phyloP scores from a whole-genome alignment of 2,797 vertebrate genomes.

The Halcyon chelicuti region DNA sequence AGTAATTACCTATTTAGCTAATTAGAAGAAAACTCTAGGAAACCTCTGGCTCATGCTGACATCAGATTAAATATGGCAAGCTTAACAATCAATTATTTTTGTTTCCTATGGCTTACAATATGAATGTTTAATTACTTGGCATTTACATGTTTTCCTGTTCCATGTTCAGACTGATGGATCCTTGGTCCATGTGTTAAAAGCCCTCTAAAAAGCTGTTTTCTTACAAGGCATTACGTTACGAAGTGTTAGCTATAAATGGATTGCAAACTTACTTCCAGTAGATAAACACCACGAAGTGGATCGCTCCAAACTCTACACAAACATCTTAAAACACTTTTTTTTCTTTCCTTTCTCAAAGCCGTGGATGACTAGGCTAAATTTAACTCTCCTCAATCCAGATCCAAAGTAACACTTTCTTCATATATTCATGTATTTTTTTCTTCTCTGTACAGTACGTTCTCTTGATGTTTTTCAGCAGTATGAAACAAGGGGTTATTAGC shows the following conservation, averaged over 20 bases:
- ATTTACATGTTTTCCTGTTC: neutral
- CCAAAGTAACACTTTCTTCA: neutral
- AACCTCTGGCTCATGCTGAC: neutral
- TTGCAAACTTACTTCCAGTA: neutral
- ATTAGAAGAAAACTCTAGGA: conserved; percentile 40
- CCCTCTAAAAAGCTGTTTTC: neutral
- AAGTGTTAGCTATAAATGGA: neutral
- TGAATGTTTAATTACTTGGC: conserved; percentile 1
- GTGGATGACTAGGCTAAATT: neutral
- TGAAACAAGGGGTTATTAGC: rapidly evolving
- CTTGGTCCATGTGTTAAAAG: neutral
- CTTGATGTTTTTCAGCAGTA: neutral
- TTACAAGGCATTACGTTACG: neutral
- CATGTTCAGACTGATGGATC: neutral
- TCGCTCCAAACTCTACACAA: neutral
- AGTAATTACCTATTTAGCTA: conserved; percentile 30
- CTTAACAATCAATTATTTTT: conserved; percentile 39
- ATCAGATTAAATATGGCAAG: conserved; percentile 4
- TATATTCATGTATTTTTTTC: too few species aligned
- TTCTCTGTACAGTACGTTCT: neutral
- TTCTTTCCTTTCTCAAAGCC: neutral
- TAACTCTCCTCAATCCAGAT: rapidly evolving
- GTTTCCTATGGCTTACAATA: conserved; percentile 3
- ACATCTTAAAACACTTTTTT: neutral
- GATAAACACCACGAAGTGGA: neutral